A percentile compares a stretch with the other conserved stretches of the same genome.
phyloP scores from a whole-genome alignment of 2,113 vertebrate genomes.

The Thermophis baileyi region DNA sequence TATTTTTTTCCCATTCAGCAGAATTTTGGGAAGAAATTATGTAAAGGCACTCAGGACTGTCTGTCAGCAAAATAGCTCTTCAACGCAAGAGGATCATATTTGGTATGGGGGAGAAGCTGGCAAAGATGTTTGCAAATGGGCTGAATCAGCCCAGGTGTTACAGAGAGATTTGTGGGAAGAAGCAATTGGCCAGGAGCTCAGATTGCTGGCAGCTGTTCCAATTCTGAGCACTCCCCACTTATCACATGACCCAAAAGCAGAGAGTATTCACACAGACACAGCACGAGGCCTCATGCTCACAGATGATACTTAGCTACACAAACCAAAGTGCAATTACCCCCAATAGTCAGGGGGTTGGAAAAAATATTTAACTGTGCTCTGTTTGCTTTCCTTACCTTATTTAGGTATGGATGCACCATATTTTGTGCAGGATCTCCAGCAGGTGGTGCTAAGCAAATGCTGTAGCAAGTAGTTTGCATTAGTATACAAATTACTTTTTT shows the following conservation, averaged over 20 bases:
- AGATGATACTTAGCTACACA: not conserved
- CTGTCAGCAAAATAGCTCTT: not conserved
- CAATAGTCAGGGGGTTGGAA: not conserved
- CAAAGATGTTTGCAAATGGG: not conserved
- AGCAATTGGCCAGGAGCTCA: not conserved
- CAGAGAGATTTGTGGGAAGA: not conserved
- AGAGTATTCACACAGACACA: not conserved
- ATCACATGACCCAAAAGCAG: not conserved
- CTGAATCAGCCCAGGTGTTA: not conserved
- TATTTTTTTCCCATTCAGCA: not conserved
- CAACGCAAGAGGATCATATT: not conserved
- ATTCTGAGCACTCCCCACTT: not conserved
- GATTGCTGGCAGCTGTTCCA: not conserved
- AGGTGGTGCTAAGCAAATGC: slow-evolving; percentile 12
- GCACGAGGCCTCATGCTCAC: not conserved
- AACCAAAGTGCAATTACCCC: not conserved
- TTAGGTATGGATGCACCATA: not conserved
- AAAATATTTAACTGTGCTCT: not conserved
- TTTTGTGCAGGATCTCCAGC: not conserved
- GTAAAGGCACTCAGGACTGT: not conserved
- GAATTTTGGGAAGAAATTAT: not conserved
- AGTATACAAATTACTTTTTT: not conserved
- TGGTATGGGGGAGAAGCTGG: not conserved
- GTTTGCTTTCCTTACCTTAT: not conserved
- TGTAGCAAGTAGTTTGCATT: not conserved